Conservation (phyloP, 2,113 vertebrate species). For the Cariama cristata region DNA sequence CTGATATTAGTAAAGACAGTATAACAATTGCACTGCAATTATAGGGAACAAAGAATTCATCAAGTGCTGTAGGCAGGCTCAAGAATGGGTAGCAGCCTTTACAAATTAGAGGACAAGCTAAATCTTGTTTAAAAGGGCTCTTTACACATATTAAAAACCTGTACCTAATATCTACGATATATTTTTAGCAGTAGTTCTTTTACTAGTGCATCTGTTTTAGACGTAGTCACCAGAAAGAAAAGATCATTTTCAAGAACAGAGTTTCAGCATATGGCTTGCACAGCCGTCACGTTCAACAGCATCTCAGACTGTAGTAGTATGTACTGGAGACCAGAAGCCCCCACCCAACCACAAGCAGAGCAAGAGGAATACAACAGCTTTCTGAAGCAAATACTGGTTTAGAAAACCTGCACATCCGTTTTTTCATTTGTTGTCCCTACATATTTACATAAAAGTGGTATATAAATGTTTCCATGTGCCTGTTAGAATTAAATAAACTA, state of each 20-base stretch:
- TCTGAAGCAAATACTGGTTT: neutral
- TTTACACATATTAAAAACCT: neutral
- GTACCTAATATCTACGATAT: neutral
- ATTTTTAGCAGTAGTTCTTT: neutral
- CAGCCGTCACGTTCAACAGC: accelerated
- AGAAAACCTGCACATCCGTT: neutral
- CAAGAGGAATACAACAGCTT: neutral
- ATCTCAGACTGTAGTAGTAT: neutral
- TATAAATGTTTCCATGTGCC: neutral
- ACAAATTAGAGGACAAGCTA: neutral
- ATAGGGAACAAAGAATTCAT: neutral
- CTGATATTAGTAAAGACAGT: neutral
- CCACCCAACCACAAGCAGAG: neutral
- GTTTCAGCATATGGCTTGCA: neutral
- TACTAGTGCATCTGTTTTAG: neutral
- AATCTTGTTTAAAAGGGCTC: neutral
- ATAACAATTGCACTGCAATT: neutral
- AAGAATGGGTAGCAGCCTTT: neutral
- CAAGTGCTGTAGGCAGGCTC: neutral
- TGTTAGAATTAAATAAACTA: neutral
- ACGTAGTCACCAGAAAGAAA: neutral
- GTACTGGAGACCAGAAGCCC: neutral
- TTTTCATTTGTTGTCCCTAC: accelerated
- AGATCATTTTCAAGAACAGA: neutral
- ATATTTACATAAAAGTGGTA: neutral